Evolutionary conservation across 2,888 invertebrate species (phyloP), one percentile per base, ranked within the genome.

Genomic region (Melolontha melolontha): DNA sequence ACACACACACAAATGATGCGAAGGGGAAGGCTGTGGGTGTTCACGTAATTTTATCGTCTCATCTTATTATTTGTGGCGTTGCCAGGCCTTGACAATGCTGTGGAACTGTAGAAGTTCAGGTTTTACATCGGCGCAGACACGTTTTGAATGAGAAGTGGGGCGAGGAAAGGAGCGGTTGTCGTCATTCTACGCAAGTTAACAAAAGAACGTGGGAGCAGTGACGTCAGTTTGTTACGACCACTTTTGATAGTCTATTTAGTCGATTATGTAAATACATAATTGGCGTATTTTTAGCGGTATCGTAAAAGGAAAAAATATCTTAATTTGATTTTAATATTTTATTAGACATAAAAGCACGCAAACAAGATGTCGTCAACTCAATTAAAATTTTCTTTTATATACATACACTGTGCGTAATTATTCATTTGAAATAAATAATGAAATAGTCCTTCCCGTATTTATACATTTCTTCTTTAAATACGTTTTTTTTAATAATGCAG

Each of bases 21-120:
- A 42, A 62, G 11, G 40, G 40, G 40, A 40, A 34, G 34, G 11
- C n/a, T 11, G 17, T 40, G 44, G 40, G 17, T 55, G 42, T 57
- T 62, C 47, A 47, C 59, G 59, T 62, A 47, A 62, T 62, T 62
- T 49, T 62, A 62, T 62, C 59, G 44, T 42, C 57, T 57, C 44
- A 42, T 44, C 59, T 62, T 62, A 62, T 62, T 62, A 62, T 47
- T 62, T 62, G 59, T 42, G 17, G 59, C 47, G 59, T 42, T 57
- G 47, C 34, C 34, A 29, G 59, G 47, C 59, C 59, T 62, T 62
- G 59, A 62, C 59, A 62, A 62, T 62, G 59, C 29, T 44, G 57
- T 44, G 44, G 49, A 47, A 62, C 47, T 47, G 4, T 22, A 22
- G 22, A 22, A 22, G 22, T 59, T 57, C 40, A 27, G 44, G 14